Evolutionary conservation across 2,888 invertebrate genomes (phyloP).

Genomic region (Hyalella azteca): DNA sequence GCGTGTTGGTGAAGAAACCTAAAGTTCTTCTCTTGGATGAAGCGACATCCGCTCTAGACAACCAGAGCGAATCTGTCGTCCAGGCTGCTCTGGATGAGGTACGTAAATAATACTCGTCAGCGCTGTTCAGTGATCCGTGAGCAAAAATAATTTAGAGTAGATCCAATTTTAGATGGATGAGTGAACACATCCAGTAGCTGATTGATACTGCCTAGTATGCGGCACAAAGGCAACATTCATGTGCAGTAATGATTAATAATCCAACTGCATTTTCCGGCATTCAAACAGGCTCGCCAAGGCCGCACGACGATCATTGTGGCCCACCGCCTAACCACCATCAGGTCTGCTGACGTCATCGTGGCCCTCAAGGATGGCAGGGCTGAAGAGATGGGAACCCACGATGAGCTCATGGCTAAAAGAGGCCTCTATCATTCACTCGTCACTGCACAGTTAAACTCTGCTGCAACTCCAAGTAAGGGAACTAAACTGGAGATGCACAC

Average conservation of each 20-base stretch:
- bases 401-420: constrained; percentile 71
- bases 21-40: constrained; percentile 78
- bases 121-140: too few species aligned
- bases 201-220: too few species aligned
- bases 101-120: too few species aligned
- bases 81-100: constrained; percentile 73
- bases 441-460: constrained; percentile 62
- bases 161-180: too few species aligned
- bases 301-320: constrained; percentile 81
- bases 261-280: constrained; percentile 36
- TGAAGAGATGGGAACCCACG: constrained; percentile 76
- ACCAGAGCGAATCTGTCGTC: constrained; percentile 80
- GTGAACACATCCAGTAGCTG: too few species aligned
- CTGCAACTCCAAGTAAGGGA: constrained; percentile 52
- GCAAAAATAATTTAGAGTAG: too few species aligned
- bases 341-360: constrained; percentile 75
- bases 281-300: constrained; percentile 70
- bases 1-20: constrained; percentile 78
- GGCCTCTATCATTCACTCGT: constrained; percentile 75
- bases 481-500: neutral
- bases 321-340: constrained; percentile 77
- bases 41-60: constrained; percentile 82
- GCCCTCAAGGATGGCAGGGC: constrained; percentile 75
- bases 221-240: too few species aligned
- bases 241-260: too few species aligned